Evolutionary conservation across 1,140 invertebrate genomes (phyloP), one percentile per base, ranked within the genome.

Genomic region (Caerostris darwini): DNA sequence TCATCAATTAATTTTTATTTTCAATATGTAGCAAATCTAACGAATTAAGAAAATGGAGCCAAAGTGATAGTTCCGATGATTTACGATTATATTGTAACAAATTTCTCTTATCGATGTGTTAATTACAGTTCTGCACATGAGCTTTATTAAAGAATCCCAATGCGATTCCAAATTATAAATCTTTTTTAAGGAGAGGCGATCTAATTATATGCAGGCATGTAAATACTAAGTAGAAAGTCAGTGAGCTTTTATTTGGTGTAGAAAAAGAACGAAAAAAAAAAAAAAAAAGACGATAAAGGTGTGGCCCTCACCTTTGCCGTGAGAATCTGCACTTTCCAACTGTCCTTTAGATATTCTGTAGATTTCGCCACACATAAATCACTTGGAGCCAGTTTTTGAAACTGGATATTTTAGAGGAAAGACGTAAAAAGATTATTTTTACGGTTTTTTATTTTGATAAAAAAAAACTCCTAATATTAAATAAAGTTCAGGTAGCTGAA

Each of bases 281-380:
- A 14, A 7, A 85, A 85, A 7, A 83, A 82, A 82, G 57, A 83
- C 12, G 56, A 50, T 61, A 8, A 61, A 87, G 85, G 85, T 53
- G 85, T 87, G 85, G 85, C 58, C 34, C 71, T 61, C 34, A 53
- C 85, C 34, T 87, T 59, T 59, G 82, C 56, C 82, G 82, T 87
- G 85, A 87, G 85, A 87, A 87, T 59, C 59, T 61, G 19, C 59
- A 64, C n/a, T 53, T 87, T 61, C 34, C 34, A 50, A 12, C 14
- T 77, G 10, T 77, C 50, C 34, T 53, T 77, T 7, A 77, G 71
- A 34, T 77, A 77, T 53, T 77, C 53, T 10, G 34, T 10, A 77
- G 71, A 34, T 50, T 50, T 53, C 4, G 12, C 34, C 7, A 34
- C 8, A 12, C 34, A 77, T 77, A 77, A 77, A 77, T 77, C 71